phyloP scores from a whole-genome alignment of 2,113 vertebrate species.

The Ginglymostoma cirratum region DNA sequence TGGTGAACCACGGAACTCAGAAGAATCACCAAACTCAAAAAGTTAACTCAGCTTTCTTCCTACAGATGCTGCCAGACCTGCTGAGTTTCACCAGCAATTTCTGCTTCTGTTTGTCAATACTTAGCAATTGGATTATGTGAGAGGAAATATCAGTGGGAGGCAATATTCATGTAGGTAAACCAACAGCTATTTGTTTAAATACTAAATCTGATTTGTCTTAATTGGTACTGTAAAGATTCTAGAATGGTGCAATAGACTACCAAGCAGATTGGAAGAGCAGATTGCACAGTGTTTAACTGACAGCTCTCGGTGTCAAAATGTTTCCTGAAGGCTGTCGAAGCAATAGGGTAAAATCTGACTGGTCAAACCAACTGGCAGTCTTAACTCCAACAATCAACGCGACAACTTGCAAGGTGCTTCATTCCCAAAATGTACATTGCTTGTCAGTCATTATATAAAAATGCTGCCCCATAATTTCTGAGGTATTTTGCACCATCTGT shows the following conservation, averaged over 20 bases:
- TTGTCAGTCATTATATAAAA: neutral
- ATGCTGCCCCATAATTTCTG: neutral
- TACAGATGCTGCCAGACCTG: no score
- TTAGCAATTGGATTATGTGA: no score
- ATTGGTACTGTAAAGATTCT: neutral
- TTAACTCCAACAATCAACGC: neutral
- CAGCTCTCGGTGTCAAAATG: neutral
- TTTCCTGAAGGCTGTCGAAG: neutral
- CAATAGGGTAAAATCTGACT: neutral
- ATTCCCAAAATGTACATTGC: neutral
- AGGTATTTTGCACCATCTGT: neutral
- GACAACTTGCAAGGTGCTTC: neutral
- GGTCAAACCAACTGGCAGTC: neutral
- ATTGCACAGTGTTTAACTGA: neutral
- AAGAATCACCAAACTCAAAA: no score
- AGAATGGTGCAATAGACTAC: neutral
- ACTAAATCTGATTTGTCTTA: neutral
- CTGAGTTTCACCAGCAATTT: no score
- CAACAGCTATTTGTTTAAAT: neutral
- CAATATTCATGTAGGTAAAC: neutral
- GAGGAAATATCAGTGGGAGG: neutral
- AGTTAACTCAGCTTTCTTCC: no score
- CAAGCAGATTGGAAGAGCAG: conserved; percentile 14
- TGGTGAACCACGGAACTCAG: no score
- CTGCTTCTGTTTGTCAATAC: no score